phyloP scores from a whole-genome alignment of 2,113 vertebrate species.

The Chionomys nivalis region DNA sequence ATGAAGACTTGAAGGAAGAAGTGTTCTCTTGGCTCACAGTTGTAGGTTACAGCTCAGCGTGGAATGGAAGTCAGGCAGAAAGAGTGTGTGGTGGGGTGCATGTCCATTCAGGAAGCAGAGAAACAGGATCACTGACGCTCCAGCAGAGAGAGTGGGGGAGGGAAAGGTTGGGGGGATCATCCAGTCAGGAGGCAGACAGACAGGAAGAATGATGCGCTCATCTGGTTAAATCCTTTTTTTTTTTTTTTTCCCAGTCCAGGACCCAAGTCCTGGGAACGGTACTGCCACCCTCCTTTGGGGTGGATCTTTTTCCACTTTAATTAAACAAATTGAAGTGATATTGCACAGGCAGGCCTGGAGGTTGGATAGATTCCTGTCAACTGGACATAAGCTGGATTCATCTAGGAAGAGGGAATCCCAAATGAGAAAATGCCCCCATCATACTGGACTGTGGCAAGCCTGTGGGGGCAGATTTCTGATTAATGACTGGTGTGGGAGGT shows the following conservation, averaged over 20 bases:
- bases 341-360: not conserved
- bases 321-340: not conserved
- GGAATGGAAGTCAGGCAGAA: too few species aligned
- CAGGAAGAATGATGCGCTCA: too few species aligned
- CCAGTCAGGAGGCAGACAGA: not conserved
- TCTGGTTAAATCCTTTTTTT: too few species aligned
- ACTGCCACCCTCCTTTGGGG: not conserved
- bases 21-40: not conserved
- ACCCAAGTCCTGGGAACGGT: not conserved
- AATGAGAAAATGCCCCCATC: not conserved
- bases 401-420: not conserved
- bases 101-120: too few species aligned
- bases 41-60: not conserved
- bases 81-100: rapidly evolving
- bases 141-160: too few species aligned
- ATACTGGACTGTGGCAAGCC: not conserved
- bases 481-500: not conserved
- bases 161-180: too few species aligned
- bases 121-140: too few species aligned
- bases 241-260: too few species aligned
- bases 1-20: not conserved
- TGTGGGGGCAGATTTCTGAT: too few species aligned
- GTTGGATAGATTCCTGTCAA: not conserved
- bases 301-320: too few species aligned
- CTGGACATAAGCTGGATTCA: not conserved